Percentiles rank a stretch among this genome's conserved stretches.
Evolutionary conservation across 2,797 vertebrate genomes (phyloP).

Genomic region (Pangasius djambal): DNA sequence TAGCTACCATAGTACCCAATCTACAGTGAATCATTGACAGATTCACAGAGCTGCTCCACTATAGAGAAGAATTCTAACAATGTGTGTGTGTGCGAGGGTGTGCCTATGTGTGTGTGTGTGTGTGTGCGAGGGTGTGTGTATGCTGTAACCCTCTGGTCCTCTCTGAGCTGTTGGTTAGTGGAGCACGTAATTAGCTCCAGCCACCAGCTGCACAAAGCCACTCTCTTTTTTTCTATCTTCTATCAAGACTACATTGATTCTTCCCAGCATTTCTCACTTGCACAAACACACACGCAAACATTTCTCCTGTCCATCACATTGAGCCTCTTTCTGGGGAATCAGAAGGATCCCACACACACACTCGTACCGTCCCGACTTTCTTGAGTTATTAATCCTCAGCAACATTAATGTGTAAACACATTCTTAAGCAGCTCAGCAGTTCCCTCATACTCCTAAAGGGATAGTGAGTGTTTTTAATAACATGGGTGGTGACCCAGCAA

Average conservation of each 20-base stretch:
- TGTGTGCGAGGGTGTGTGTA: background rate
- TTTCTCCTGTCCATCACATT: conserved; percentile 9
- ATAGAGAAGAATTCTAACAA: conserved; percentile 21
- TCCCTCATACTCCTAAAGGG: background rate
- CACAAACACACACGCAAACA: conserved; percentile 41
- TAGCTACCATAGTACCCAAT: conserved; percentile 36
- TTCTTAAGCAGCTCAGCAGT: conserved; percentile 31
- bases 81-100: conserved; percentile 26
- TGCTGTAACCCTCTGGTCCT: conserved; percentile 52
- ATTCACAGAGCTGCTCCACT: conserved; percentile 37
- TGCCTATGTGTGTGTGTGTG: background rate
- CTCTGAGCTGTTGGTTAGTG: conserved; percentile 78
- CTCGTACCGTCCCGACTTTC: background rate
- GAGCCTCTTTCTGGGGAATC: background rate
- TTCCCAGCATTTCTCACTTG: conserved; percentile 1
- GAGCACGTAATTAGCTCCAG: conserved; percentile 81
- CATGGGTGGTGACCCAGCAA: conserved; percentile 23
- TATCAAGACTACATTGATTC: conserved; percentile 30
- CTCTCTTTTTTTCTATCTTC: conserved; percentile 36
- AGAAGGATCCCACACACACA: background rate
- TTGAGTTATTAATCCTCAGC: conserved; percentile 14
- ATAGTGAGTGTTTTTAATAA: conserved; percentile 31
- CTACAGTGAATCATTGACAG: conserved; percentile 36
- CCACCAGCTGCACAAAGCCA: conserved; percentile 75
- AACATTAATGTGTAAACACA: conserved; percentile 12